phyloP scores from a whole-genome alignment of 2,797 vertebrate genomes.

The Alosa sapidissima region DNA sequence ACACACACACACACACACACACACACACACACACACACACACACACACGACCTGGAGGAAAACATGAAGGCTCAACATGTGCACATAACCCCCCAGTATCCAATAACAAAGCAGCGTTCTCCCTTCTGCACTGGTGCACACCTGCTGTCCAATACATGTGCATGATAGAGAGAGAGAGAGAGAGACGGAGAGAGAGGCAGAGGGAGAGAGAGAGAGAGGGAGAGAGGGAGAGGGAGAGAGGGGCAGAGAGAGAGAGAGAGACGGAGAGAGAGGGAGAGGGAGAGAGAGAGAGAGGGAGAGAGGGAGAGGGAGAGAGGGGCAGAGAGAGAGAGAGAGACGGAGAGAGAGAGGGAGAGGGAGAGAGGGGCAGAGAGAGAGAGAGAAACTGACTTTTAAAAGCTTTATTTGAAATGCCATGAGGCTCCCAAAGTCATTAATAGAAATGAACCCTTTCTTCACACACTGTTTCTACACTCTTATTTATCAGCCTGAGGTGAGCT shows the following conservation, averaged over 20 bases:
- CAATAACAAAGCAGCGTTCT: not conserved
- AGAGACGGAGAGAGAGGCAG: not conserved
- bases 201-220: not conserved
- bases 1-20: not conserved
- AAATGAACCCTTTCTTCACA: too few species aligned
- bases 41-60: not conserved
- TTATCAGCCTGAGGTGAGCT: too few species aligned
- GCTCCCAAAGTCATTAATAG: too few species aligned
- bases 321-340: not conserved
- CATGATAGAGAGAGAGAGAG: not conserved
- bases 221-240: not conserved
- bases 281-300: not conserved
- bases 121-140: not conserved
- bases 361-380: not conserved
- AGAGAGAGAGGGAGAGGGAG: too few species aligned
- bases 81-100: not conserved
- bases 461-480: too few species aligned
- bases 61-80: not conserved
- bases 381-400: not conserved
- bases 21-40: too few species aligned
- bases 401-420: too few species aligned
- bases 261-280: not conserved
- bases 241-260: not conserved
- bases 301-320: not conserved
- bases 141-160: conserved; percentile 52